These are phyloP conservation scores for Orestias chungarensis DNA, from an alignment of 2,797 vertebrate species.

Conservation along the genomic window DNA sequence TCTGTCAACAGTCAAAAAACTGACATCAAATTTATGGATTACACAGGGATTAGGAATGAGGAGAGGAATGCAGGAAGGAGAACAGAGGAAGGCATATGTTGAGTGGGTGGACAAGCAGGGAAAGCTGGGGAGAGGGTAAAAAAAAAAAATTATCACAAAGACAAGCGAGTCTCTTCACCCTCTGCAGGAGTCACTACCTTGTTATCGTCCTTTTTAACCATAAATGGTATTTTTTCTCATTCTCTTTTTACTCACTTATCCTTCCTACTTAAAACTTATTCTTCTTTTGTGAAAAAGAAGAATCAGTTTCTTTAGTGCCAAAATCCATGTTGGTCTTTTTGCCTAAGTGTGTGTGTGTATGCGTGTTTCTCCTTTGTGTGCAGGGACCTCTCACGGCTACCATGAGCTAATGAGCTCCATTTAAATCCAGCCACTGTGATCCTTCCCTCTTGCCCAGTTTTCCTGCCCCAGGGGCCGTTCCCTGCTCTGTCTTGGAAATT, in stretches of 20 bases:
- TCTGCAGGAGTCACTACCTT: conserved; percentile 53
- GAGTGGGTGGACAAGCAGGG: conserved; percentile 79
- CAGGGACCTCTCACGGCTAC: conserved; percentile 70
- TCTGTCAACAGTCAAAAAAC: conserved; percentile 15
- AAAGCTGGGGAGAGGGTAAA: conserved; percentile 71
- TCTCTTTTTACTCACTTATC: conserved; percentile 1
- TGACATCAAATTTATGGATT: conserved; percentile 51
- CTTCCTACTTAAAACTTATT: conserved; percentile 8
- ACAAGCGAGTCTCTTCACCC: conserved; percentile 46
- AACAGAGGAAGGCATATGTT: conserved; percentile 76
- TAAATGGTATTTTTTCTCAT: conserved; percentile 11
- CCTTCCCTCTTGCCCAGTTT: conserved; percentile 74
- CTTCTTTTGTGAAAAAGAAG: conserved; percentile 11
- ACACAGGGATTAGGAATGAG: conserved; percentile 37
- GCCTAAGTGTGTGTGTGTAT: conserved; percentile 20
- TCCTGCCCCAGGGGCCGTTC: conserved; percentile 68
- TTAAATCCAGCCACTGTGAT: conserved; percentile 76
- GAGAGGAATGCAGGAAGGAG: conserved; percentile 22
- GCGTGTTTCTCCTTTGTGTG: conserved; percentile 59
- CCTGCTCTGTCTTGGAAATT: conserved; percentile 74
- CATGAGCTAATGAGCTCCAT: conserved; percentile 78
- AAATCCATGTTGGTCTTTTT: conserved; percentile 36
- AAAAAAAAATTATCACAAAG: conserved; percentile 49
- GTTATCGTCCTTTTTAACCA: conserved; percentile 48
- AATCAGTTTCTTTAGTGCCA: conserved; percentile 18